Base-by-base conservation (phyloP, 2,113 vertebrate genomes). In the Cettia cetti region DNA sequence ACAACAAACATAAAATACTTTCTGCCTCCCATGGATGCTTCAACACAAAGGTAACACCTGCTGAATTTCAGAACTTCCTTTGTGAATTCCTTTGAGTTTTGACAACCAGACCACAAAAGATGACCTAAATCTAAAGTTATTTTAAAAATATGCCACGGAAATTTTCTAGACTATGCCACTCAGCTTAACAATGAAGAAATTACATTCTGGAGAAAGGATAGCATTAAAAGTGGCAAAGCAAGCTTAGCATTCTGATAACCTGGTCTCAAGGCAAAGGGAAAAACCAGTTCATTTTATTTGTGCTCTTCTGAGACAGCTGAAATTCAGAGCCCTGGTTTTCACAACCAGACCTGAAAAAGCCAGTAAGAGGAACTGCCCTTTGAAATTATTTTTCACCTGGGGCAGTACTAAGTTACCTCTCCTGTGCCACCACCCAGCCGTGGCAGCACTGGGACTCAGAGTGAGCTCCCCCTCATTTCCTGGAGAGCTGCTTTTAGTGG, bases 371-470 rank as follows among this genome's bases (percentile, higher is more conserved):
- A 96, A 54, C 14, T 74, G 89, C 52, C 52, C 35, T 96, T 89
- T 92, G 88, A 92, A 86, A 84, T 92, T 10, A 50, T 86, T 94
- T 93, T 89, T 90, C 80, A 86, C 93, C 70, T 47, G 33, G 39
- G 64, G 89, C 66, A 50, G 64, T 16, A 24, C 49, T 47, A 23
- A 94, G 57, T 80, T 45, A 14, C 28, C 52, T 54, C 69, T 94
- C 44, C 76, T 79, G 76, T 8, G 42, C 54, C 71, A 53, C 5
- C 11, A 44, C 21, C 0, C 2, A 35, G 52, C 82, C 3, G 3
- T 30, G 88, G 42, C 77, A 72, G 44, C 39, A 30, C 22, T 75
- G 23, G 89, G 72, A 54, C 60, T 59, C 80, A 6, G 1, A 3
- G 61, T 4, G 28, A 53, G 82, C 53, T 50, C 88, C 81, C 65